These are phyloP conservation scores for Brachypodius melanocephalos DNA, from an alignment of 2,113 vertebrate species.

Conservation along the genomic window DNA sequence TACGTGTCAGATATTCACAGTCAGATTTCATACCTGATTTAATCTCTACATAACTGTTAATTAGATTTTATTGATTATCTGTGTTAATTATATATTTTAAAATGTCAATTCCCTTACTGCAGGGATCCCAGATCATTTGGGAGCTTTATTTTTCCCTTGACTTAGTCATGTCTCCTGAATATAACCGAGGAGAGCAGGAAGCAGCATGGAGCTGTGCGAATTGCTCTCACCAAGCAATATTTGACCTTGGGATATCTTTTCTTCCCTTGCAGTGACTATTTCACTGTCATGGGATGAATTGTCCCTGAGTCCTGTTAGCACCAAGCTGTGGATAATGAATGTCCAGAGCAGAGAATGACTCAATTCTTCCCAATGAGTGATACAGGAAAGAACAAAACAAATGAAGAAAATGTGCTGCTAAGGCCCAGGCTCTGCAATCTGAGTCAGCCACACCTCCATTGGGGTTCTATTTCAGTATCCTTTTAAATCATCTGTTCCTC, in stretches of 20 bases:
- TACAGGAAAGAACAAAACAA: neutral
- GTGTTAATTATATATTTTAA: neutral
- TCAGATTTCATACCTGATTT: neutral
- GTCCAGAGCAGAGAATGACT: neutral
- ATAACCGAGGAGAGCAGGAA: neutral
- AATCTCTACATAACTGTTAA: neutral
- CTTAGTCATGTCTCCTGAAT: neutral
- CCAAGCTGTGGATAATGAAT: neutral
- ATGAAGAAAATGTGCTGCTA: neutral
- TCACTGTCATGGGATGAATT: constrained; percentile 5
- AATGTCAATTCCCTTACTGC: neutral
- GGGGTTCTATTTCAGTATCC: neutral
- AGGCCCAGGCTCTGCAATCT: neutral
- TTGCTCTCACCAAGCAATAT: neutral
- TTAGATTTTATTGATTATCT: neutral
- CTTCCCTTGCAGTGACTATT: neutral
- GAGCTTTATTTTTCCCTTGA: neutral
- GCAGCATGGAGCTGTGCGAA: neutral
- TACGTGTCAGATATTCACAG: neutral
- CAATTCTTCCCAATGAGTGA: neutral
- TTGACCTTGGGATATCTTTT: neutral
- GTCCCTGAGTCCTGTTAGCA: neutral
- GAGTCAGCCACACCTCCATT: neutral
- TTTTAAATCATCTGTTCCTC: neutral
- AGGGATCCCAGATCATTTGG: neutral